Evolutionary conservation across 2,888 invertebrate genomes (phyloP).

Genomic region (Polymixis flavicincta): DNA sequence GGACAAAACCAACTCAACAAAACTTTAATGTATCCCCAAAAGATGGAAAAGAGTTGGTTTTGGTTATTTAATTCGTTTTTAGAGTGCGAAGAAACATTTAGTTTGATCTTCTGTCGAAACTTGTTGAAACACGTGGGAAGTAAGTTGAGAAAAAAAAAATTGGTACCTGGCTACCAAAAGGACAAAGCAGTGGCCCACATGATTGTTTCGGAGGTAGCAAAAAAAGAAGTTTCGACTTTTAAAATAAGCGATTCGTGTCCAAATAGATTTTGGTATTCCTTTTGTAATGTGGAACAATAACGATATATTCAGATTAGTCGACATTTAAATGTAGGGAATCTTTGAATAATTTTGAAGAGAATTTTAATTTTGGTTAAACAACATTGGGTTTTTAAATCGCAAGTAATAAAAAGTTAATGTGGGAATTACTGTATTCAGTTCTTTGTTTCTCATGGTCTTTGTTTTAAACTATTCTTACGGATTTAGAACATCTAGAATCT

Average conservation of each 20-base stretch:
- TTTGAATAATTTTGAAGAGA: background rate
- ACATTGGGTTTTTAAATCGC: slow-evolving; percentile 6
- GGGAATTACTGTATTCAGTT: slow-evolving; percentile 12
- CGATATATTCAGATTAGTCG: slow-evolving; percentile 1
- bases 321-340: background rate
- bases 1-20: background rate
- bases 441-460: slow-evolving; percentile 21
- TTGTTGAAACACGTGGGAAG: slow-evolving; percentile 54
- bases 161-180: background rate
- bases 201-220: slow-evolving; percentile 23
- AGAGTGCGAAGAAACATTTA: too few relatives aligned
- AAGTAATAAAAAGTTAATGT: background rate
- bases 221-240: slow-evolving; percentile 27
- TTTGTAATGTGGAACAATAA: background rate
- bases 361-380: background rate
- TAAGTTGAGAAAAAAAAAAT: slow-evolving; percentile 21
- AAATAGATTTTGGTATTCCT: slow-evolving; percentile 13
- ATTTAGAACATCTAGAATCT: background rate
- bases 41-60: too few relatives aligned
- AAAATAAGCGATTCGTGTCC: background rate
- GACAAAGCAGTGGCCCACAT: slow-evolving; percentile 26
- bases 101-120: slow-evolving; percentile 58
- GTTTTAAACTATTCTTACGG: background rate
- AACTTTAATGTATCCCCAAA: background rate
- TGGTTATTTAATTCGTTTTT: slow-evolving; percentile 31